Evolutionary conservation across 92 coral and sea anemone genomes (phyloP).

Genomic region (Zoanthus gigantus): DNA sequence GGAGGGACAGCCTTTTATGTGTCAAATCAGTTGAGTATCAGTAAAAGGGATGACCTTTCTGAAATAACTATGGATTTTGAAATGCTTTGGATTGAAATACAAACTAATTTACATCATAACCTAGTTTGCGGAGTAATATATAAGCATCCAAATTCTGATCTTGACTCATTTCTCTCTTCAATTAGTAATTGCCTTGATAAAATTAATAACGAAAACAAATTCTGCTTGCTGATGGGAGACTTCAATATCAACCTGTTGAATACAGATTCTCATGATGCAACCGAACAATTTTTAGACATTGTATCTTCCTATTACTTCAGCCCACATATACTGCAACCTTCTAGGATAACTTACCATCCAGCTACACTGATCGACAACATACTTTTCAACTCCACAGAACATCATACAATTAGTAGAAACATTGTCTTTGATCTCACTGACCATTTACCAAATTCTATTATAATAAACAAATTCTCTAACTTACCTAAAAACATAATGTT

Average conservation of each 20-base stretch:
- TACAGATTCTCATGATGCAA: slow-evolving; percentile 58
- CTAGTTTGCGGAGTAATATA: slow-evolving; percentile 9
- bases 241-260: slow-evolving; percentile 59
- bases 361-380: slow-evolving; percentile 75
- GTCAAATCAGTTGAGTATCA: neutral
- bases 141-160: slow-evolving; percentile 4
- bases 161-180: neutral
- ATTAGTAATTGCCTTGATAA: slow-evolving; percentile 2
- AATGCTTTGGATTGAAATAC: slow-evolving; percentile 3
- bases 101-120: slow-evolving; percentile 14
- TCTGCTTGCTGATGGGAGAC: slow-evolving; percentile 28
- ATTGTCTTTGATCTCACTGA: slow-evolving; percentile 56
- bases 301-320: slow-evolving; percentile 47
- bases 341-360: slow-evolving; percentile 62
- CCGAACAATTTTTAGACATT: slow-evolving; percentile 65
- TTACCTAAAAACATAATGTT: neutral
- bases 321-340: slow-evolving; percentile 64
- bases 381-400: slow-evolving; percentile 62
- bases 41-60: no score
- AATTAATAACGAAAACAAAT: slow-evolving; percentile 12
- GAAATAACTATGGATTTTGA: no score
- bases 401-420: slow-evolving; percentile 64
- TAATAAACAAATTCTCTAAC: slow-evolving; percentile 43
- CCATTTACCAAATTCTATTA: slow-evolving; percentile 68
- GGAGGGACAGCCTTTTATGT: neutral